Percentiles rank a stretch among this genome's conserved stretches.
Evolutionary conservation across 2,113 vertebrate species (phyloP).

Genomic region (Pedionomus torquatus): DNA sequence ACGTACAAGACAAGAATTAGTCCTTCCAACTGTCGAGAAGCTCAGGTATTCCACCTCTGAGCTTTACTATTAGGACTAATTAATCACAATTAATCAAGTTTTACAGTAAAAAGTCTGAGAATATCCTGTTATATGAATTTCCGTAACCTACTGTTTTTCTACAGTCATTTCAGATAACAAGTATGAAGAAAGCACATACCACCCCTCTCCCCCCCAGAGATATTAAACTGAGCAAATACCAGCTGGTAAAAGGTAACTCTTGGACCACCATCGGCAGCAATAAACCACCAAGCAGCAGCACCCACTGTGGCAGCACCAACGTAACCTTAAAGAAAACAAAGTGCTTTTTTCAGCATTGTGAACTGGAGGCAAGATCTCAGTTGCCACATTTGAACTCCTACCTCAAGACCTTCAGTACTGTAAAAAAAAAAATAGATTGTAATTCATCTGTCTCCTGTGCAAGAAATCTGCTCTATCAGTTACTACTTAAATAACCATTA

Average conservation of each 20-base stretch:
- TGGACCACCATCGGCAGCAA: slow-evolving; percentile 91
- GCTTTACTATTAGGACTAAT: not conserved
- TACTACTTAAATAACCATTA: not conserved
- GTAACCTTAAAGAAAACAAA: slow-evolving; percentile 81
- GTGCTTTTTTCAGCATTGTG: not conserved
- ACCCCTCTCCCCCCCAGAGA: not conserved
- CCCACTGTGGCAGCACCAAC: slow-evolving; percentile 97
- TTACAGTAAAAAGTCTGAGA: not conserved
- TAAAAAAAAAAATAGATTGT: not conserved
- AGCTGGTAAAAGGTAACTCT: slow-evolving; percentile 93
- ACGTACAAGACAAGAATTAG: not conserved
- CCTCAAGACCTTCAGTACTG: not conserved
- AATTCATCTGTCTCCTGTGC: not conserved
- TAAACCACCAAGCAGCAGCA: slow-evolving; percentile 98
- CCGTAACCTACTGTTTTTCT: not conserved
- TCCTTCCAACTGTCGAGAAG: not conserved
- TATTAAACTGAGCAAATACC: slow-evolving; percentile 74
- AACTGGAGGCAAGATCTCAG: not conserved
- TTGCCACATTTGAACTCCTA: not conserved
- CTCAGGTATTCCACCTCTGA: not conserved
- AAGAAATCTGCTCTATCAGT: not conserved
- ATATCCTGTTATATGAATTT: accelerated
- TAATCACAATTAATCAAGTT: not conserved
- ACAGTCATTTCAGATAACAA: not conserved
- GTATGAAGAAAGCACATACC: not conserved